Conservation (phyloP, 2,888 invertebrate genomes). For the Rosalia funebris region DNA sequence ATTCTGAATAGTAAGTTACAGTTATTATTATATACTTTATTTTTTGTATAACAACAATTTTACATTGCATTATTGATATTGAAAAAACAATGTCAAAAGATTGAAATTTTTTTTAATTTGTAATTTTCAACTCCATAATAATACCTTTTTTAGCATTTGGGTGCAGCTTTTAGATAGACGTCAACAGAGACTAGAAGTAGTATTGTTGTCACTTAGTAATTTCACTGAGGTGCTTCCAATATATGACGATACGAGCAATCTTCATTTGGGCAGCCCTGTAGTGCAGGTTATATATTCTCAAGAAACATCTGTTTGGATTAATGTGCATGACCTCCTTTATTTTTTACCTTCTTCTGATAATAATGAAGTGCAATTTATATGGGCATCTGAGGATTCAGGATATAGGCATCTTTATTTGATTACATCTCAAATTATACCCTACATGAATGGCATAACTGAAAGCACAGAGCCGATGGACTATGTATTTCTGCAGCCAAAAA, state of each 20-base stretch:
- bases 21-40: neutral
- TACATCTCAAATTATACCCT: constrained; percentile 70
- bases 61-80: no score
- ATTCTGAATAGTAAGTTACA: constrained; percentile 85
- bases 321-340: constrained; percentile 89
- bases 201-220: constrained; percentile 82
- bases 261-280: constrained; percentile 62
- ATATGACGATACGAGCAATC: constrained; percentile 61
- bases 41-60: no score
- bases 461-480: constrained; percentile 65
- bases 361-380: constrained; percentile 74
- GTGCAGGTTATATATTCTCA: constrained; percentile 73
- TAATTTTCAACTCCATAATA: no score
- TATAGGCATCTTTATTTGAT: constrained; percentile 88
- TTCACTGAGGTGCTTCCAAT: constrained; percentile 73
- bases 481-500: constrained; percentile 69
- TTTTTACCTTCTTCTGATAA: constrained; percentile 73
- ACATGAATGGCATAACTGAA: constrained; percentile 68
- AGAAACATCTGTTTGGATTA: constrained; percentile 87
- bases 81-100: no score
- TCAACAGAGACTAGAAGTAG: constrained; percentile 86
- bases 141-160: constrained; percentile 78
- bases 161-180: constrained; percentile 88
- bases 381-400: constrained; percentile 93
- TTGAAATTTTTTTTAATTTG: no score